Percentiles rank a stretch among this genome's conserved stretches.
phyloP scores from a whole-genome alignment of 1,140 invertebrate species.

The Drosophila quadrilineata region DNA sequence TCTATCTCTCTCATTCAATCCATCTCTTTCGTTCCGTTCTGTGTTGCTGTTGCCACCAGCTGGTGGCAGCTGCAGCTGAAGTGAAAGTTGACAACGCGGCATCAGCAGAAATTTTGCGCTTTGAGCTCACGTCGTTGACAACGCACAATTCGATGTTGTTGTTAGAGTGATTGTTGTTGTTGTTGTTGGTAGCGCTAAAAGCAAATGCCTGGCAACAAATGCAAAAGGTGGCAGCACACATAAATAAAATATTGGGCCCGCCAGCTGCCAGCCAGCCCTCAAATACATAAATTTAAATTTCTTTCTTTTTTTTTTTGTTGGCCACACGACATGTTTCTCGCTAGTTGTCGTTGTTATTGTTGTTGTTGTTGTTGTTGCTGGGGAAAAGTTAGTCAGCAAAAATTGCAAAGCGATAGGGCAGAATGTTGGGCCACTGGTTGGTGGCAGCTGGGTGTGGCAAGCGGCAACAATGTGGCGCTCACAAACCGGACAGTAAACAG shows the following conservation, averaged over 20 bases:
- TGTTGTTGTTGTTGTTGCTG: neutral
- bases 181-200: conserved; percentile 47
- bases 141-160: conserved; percentile 31
- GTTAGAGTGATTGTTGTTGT: conserved; percentile 15
- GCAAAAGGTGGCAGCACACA: conserved; percentile 48
- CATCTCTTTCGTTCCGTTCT: neutral
- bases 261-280: conserved; percentile 20
- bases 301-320: conserved; percentile 11
- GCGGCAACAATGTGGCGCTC: neutral
- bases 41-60: conserved; percentile 49
- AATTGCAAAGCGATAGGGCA: conserved; percentile 22
- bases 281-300: conserved; percentile 71
- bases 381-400: conserved; percentile 70
- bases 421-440: neutral
- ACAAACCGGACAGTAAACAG: conserved; percentile 28
- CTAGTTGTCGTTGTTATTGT: neutral
- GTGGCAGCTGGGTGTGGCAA: too few relatives aligned
- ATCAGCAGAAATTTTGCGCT: conserved; percentile 68
- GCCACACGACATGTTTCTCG: neutral
- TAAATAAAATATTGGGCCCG: conserved; percentile 73
- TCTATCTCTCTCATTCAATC: neutral
- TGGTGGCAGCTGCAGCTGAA: conserved; percentile 72
- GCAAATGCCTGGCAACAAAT: conserved; percentile 59
- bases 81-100: conserved; percentile 71
- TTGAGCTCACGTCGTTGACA: conserved; percentile 62